Evolutionary conservation across 2,888 invertebrate genomes (phyloP), one percentile per base, ranked within the genome.

Genomic region (Blastobasis lacticolella): DNA sequence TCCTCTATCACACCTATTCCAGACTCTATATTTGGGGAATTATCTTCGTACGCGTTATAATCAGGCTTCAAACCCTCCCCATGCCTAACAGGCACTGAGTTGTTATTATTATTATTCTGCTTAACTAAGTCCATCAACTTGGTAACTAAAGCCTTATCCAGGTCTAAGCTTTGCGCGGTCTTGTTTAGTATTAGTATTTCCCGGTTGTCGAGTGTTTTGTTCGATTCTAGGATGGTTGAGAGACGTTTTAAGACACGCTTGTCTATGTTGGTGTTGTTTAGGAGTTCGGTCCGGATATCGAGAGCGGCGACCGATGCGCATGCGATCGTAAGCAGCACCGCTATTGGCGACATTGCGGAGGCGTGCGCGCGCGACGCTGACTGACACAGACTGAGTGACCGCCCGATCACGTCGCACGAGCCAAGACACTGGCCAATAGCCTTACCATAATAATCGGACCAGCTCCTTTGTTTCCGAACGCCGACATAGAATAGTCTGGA

Each of bases 301-400:
- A 65, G 58, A 48, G 71, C 68, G 57, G 73, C 67, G 48, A 68
- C 64, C 54, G 70, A 51, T 54, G 73, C 78, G 75, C 80, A 78
- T 65, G 73, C 77, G 71, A 82, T 60, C 69, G 79, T 64, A 37
- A 85, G 57, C 49, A 81, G 47, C 54, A 66, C 63, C 54, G 66
- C 68, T 60, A 73, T 60, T 56, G 67, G 61, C 62, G 78, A 57
- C 82, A 83, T 83, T 47, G 60, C 70, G 67, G 53, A 69, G 60
- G 66, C 75, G 79, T 78, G 86, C 85, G 87, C 81, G 52, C 78
- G 80, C 84, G 81, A 70, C 73, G 80, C 60, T 70, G 61, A 62
- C 58, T 58, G 57, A 58, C 60, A 63, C 63, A 65, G 66, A 85
- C 86, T 86, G 79, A 50, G 41, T 9, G 71, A 57, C 52, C 57